phyloP scores from a whole-genome alignment of 2,888 invertebrate genomes.

The Andricus curvator region DNA sequence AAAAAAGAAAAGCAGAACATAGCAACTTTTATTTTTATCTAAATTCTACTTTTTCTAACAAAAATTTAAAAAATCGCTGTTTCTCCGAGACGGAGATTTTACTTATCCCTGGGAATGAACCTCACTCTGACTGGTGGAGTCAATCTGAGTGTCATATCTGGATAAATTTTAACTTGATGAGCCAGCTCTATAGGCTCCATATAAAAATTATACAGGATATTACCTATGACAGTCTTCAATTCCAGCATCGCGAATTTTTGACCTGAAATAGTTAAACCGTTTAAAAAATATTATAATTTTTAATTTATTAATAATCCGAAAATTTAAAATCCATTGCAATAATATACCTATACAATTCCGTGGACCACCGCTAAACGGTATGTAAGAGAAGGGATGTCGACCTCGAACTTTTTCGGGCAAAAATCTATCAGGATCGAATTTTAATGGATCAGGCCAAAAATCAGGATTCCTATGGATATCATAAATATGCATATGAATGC shows the following conservation, averaged over 20 bases:
- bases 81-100: no score
- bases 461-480: conserved; percentile 83
- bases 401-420: conserved; percentile 78
- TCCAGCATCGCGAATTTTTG: conserved; percentile 68
- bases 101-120: no score
- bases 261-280: conserved; percentile 42
- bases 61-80: no score
- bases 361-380: conserved; percentile 85
- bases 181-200: conserved; percentile 63
- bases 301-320: neutral
- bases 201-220: conserved; percentile 62
- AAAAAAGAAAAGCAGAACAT: no score
- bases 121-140: no score
- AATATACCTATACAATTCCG: conserved; percentile 84
- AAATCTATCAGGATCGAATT: conserved; percentile 85
- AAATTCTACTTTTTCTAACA: no score
- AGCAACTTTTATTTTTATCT: no score
- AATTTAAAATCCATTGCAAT: neutral
- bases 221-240: conserved; percentile 61
- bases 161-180: no score
- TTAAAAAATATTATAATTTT: no score
- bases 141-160: no score
- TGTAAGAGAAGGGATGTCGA: conserved; percentile 83
- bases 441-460: conserved; percentile 83
- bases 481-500: conserved; percentile 82